Base-by-base conservation (phyloP, 2,113 vertebrate species). In the Cheirogaleus medius region DNA sequence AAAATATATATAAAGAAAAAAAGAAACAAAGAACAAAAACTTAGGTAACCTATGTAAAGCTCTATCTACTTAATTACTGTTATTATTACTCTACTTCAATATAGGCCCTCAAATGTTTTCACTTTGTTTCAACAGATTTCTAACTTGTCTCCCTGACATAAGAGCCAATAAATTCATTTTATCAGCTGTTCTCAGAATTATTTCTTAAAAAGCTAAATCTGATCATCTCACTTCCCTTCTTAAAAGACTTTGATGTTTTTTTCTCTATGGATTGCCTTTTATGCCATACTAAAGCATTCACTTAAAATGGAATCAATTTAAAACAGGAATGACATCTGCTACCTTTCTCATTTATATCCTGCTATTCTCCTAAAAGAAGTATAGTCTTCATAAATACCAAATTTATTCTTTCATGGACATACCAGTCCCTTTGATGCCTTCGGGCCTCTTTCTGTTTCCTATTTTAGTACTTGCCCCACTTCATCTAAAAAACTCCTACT, bases 241-340 rank as follows among this genome's bases (percentile, higher is more conserved):
- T 34, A 54, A 73, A 64, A 64, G 56, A 21, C 49, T 74, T 56
- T 52, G 21, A 64, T n/a, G 20, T 64, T 54, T 34, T 58, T 85
- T n/a, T 91, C 64, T 76, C 74, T 52, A 6, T 58, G 60, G 78
- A 52, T 88, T 58, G 78, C 32, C 47, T 83, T 91, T 92, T 76
- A 90, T 76, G 69, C 37, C 82, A 81, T 17, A 49, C 12, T 11
- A 20, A 73, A 60, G 49, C 9, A 5, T 17, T 82, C 56, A 21
- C 71, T 94, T 94, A 84, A 92, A 96, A 78, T 32, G 21, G 73
- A 91, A 54, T 74, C 88, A 60, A 18, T 39, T 42, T 47, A 85
- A 76, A 85, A 71, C 3, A 3, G n/a, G 76, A 68, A n/a, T 37
- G 54, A 42, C 69, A 82, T 80, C 69, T 89, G 83, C 87, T 76